A percentile compares a stretch with the other conserved stretches of the same genome.
phyloP scores from a whole-genome alignment of 2,113 vertebrate species.

The Sinosuthora webbiana region DNA sequence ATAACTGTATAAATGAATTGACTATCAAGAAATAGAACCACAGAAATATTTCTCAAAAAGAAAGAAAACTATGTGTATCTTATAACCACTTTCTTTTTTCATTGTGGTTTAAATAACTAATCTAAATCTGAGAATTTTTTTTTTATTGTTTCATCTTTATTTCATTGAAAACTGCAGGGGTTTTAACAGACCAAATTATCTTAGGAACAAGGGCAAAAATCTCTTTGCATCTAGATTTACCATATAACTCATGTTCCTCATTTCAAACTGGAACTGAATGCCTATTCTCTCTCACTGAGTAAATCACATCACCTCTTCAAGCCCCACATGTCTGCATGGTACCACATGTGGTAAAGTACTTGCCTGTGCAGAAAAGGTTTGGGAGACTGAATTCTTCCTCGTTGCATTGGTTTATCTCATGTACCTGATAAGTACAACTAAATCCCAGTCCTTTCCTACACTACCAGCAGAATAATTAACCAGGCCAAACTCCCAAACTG shows the following conservation, averaged over 20 bases:
- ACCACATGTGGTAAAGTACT: not conserved
- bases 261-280: not conserved
- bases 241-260: not conserved
- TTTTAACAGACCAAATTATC: not conserved
- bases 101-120: not conserved
- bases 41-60: constrained; percentile 9
- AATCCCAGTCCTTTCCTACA: not conserved
- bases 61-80: not conserved
- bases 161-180: not conserved
- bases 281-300: not conserved
- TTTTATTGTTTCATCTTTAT: not conserved
- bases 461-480: not conserved
- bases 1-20: constrained; percentile 10
- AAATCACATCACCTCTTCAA: not conserved
- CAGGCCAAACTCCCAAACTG: not conserved
- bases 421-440: not conserved
- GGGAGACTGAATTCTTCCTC: not conserved
- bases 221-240: not conserved
- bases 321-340: not conserved
- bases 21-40: not conserved
- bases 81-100: not conserved
- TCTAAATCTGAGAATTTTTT: not conserved
- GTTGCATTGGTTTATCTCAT: not conserved
- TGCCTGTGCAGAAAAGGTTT: not conserved
- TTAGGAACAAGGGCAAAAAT: not conserved